These are phyloP conservation scores for Mormyrops boulengeri DNA, from an alignment of 2,797 vertebrate species.

Conservation along the genomic window DNA sequence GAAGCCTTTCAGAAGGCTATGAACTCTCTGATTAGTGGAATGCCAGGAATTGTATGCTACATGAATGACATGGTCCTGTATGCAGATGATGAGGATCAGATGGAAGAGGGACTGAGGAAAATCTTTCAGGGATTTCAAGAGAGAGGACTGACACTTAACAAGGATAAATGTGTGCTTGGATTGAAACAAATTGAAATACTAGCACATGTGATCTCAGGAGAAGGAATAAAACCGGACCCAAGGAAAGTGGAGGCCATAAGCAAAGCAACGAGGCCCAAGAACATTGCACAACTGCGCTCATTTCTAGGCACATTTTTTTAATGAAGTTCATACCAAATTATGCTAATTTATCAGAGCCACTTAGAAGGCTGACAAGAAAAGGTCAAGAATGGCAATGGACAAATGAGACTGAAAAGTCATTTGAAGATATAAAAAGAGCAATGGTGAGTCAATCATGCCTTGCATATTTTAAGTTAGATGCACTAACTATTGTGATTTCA, in stretches of 20 bases:
- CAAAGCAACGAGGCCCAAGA: background rate
- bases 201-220: constrained; percentile 13
- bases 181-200: constrained; percentile 25
- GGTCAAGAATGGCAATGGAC: constrained; percentile 19
- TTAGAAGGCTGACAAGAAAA: constrained; percentile 19
- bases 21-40: background rate
- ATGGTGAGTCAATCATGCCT: constrained; percentile 7
- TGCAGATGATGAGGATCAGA: background rate
- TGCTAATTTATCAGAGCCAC: constrained; percentile 25
- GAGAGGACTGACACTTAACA: constrained; percentile 20
- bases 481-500: constrained; percentile 15
- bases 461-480: constrained; percentile 16
- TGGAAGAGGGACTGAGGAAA: constrained; percentile 25
- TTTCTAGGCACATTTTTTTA: constrained; percentile 7
- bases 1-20: background rate
- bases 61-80: constrained; percentile 19
- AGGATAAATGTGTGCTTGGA: constrained; percentile 9
- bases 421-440: constrained; percentile 15
- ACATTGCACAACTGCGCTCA: background rate
- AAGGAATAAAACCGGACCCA: constrained; percentile 24
- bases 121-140: constrained; percentile 20
- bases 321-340: constrained; percentile 27
- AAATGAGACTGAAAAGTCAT: constrained; percentile 11
- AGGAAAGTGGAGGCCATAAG: constrained; percentile 15
- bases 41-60: background rate